A percentile compares a stretch with the other conserved stretches of the same genome.
These are phyloP conservation scores for Ericerus pela DNA, from an alignment of 1,140 invertebrate species.

Conservation along the genomic window DNA sequence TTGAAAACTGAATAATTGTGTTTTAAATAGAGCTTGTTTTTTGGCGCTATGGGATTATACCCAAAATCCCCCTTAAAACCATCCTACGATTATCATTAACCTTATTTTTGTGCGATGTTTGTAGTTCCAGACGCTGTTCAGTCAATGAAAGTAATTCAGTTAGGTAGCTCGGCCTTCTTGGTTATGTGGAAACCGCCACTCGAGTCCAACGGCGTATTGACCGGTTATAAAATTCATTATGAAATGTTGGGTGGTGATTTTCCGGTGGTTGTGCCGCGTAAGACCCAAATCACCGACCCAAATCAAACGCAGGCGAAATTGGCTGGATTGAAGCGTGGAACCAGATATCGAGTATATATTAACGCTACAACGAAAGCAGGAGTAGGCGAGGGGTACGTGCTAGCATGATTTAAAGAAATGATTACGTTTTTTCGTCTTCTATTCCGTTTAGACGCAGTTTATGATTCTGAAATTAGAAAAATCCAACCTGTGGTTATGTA, in stretches of 20 bases:
- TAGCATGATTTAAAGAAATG: not conserved
- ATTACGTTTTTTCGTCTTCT: not conserved
- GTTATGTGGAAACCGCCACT: slow-evolving; percentile 84
- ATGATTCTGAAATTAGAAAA: not conserved
- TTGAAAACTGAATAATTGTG: too few species aligned
- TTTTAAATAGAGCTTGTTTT: too few species aligned
- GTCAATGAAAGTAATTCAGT: slow-evolving; percentile 62
- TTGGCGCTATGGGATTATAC: too few species aligned
- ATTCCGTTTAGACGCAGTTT: not conserved
- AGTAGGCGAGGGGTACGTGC: slow-evolving; percentile 53
- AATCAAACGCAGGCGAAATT: slow-evolving; percentile 64
- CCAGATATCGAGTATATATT: slow-evolving; percentile 77
- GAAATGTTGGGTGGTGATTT: slow-evolving; percentile 59
- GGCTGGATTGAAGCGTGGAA: slow-evolving; percentile 62
- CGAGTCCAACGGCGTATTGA: slow-evolving; percentile 82
- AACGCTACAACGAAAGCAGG: slow-evolving; percentile 68
- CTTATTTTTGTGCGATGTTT: too few species aligned
- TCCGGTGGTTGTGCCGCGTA: slow-evolving; percentile 48
- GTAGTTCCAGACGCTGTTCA: slow-evolving; percentile 72
- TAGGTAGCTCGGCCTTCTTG: slow-evolving; percentile 75
- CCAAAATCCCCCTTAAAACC: too few species aligned
- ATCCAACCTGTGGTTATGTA: too few species aligned
- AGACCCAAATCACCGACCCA: slow-evolving; percentile 60
- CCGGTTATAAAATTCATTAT: slow-evolving; percentile 85
- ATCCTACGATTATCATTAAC: too few species aligned